Percentiles rank a stretch among this genome's conserved stretches.
Evolutionary conservation across 2,888 invertebrate genomes (phyloP).

Genomic region (Acrobasis suavella): DNA sequence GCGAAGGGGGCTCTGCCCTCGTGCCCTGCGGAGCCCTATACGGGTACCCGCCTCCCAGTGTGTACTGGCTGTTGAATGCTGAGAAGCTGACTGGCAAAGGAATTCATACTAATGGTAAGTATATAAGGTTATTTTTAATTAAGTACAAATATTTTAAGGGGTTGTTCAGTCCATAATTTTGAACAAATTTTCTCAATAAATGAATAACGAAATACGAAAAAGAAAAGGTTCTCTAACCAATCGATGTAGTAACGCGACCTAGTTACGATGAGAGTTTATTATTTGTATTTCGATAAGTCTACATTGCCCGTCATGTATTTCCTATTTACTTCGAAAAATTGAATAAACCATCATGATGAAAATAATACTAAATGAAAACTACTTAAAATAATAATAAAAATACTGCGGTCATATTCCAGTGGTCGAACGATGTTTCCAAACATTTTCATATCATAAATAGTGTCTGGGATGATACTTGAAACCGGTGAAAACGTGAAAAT

Average conservation of each 20-base stretch:
- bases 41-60: slow-evolving; percentile 88
- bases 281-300: no score
- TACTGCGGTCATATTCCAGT: background rate
- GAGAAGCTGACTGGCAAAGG: slow-evolving; percentile 82
- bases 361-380: background rate
- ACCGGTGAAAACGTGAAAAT: slow-evolving; percentile 18
- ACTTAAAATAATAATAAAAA: slow-evolving; percentile 14
- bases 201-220: no score
- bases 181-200: no score
- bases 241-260: no score
- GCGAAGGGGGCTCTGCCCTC: slow-evolving; percentile 72
- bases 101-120: slow-evolving; percentile 58
- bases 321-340: no score
- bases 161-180: no score
- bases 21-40: slow-evolving; percentile 82
- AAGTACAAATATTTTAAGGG: no score
- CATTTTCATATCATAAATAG: slow-evolving; percentile 20
- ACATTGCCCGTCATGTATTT: no score
- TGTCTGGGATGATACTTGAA: slow-evolving; percentile 20
- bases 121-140: no score
- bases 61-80: slow-evolving; percentile 94
- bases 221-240: no score
- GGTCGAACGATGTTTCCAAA: slow-evolving; percentile 12
- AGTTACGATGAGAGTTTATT: no score
- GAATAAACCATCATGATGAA: no score